A percentile compares a stretch with the other conserved stretches of the same genome.
Evolutionary conservation across 2,113 vertebrate species (phyloP).

Genomic region (Hemiprocne comata): DNA sequence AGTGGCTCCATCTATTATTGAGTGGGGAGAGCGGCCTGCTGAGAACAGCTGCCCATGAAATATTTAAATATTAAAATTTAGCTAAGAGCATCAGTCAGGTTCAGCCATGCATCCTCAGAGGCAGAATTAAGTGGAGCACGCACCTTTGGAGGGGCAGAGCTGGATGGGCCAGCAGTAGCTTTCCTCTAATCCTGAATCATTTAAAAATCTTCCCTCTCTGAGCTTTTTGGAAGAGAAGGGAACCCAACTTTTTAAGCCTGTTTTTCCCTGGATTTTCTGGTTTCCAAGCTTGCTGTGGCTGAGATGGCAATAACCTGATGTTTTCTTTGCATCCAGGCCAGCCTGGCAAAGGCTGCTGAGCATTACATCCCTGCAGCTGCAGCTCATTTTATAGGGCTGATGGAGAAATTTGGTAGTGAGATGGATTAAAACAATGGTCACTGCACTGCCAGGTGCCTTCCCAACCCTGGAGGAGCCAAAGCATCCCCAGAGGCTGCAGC

Average conservation of each 20-base stretch:
- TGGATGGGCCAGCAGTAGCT: neutral
- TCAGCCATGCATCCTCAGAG: slow-evolving; percentile 42
- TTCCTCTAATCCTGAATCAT: slow-evolving; percentile 22
- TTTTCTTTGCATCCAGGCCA: neutral
- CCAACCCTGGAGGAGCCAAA: neutral
- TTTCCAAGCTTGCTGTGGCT: neutral
- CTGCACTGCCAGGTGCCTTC: neutral
- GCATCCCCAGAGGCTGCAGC: neutral
- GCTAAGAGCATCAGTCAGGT: slow-evolving; percentile 30
- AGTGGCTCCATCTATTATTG: slow-evolving; percentile 65
- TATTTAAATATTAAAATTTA: slow-evolving; percentile 66
- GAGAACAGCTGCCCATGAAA: slow-evolving; percentile 71
- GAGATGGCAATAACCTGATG: neutral
- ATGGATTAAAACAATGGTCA: neutral
- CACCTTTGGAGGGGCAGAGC: neutral
- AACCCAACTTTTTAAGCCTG: neutral
- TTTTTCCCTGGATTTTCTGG: neutral
- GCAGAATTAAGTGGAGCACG: slow-evolving; percentile 10
- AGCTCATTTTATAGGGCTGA: neutral
- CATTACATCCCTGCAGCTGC: neutral
- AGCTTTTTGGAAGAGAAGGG: neutral
- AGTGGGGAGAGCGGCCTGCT: slow-evolving; percentile 37
- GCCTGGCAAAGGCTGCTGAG: neutral
- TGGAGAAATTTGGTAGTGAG: neutral
- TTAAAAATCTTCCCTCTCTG: neutral